Base-by-base conservation (phyloP, 1,140 invertebrate genomes). In the Papilio aristodemus region DNA sequence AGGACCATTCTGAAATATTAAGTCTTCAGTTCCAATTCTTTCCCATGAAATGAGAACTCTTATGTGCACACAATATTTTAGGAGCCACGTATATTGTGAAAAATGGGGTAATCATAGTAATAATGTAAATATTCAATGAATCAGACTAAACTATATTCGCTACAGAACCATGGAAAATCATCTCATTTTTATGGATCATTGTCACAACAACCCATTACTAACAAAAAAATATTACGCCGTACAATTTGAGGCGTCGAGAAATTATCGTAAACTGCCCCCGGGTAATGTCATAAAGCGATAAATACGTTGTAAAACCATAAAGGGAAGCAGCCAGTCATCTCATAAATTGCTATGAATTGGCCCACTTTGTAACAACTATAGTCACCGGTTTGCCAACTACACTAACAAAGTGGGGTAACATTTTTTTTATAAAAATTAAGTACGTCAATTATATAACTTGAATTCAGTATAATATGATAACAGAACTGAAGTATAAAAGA, bases 221-320 rank as follows among this genome's bases (percentile, higher is more conserved):
- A 39, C 36, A 58, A 37, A 67, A n/a, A 67, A 71, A 67, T 64
- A 64, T 72, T 43, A 58, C 25, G 13, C 9, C 38, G 46, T 32
- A 14, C 41, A 41, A 50, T 70, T 66, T 73, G 70, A 63, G 67
- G 71, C 67, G 69, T 60, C 27, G 32, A 27, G 76, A 77, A 80
- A 86, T 86, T 84, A 85, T 82, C 83, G 81, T 84, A 83, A 85
- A 84, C 78, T 76, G 79, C 67, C 76, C 69, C 79, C 75, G 41
- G 39, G 83, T 81, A 78, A 79, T 67, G 78, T 80, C 84, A 80
- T 90, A 89, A 89, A 90, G 69, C 82, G 79, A 90, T 90, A 87
- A 89, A 87, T 90, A 87, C 83, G 85, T 78, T 86, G 82, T 91
- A 91, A 88, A 89, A 85, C 83, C 84, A 87, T 90, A 89, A 90